Base-by-base conservation (phyloP, 2,888 invertebrate species). In the Anthrax anthrax region DNA sequence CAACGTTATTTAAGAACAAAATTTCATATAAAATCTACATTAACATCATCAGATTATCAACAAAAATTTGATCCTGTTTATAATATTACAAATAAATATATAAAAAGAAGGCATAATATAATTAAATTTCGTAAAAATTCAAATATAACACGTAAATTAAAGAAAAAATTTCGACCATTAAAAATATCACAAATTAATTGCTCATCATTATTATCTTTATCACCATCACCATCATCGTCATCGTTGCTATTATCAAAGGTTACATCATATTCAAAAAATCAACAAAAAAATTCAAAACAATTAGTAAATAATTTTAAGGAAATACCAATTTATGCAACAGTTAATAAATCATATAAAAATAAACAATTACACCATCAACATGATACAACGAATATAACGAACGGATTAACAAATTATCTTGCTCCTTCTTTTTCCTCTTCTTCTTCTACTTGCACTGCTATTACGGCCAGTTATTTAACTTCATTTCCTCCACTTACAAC, bases 21-120 rank as follows among this genome's bases (percentile, higher is more conserved):
- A 23, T 23, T 23, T 23, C 23, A 23, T 23, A 23, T 23, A 23
- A 23, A 60, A 58, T 17, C 5, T 23, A 23, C 23, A 23, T 23
- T 8, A 23, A 23, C 23, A 23, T 23, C 23, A 23, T 23, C 18
- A 38, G 4, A 42, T 12, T 38, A 23, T 12, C 37, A 19, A 39
- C 43, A 40, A 37, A 34, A 51, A 12, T 42, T 50, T 44, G 64
- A 67, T 60, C 63, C 63, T 51, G 61, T 62, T 32, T 62, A 63
- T 49, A 61, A 54, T 50, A 63, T 67, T 52, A 63, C 62, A 47
- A 64, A 60, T 54, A 65, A 63, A 46, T 64, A 64, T 46, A 59
- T 58, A 18, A 58, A 61, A 23, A 49, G 47, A 38, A 37, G 43
- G 2, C 32, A 37, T 13, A 42, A 36, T 17, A 32, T 39, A 36